Base-by-base conservation (phyloP, 2,113 vertebrate species). In the Alectura lathami region DNA sequence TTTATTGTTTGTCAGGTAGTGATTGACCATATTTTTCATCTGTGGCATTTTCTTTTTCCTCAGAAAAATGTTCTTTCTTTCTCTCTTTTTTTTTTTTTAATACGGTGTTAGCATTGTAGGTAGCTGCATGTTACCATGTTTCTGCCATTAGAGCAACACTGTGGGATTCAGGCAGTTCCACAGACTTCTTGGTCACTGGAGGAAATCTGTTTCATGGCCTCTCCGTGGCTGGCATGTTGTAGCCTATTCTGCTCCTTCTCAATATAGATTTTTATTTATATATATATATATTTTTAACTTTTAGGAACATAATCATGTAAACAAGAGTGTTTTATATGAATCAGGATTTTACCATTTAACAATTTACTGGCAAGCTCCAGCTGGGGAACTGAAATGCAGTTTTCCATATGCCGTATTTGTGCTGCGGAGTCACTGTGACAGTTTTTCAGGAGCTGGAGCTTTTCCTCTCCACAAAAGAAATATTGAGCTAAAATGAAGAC, bases 401-500 rank as follows among this genome's bases (percentile, higher is more conserved):
- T 91, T 96, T 94, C 68, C 54, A 63, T 75, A 38, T 59, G 83
- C 83, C 1, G 15, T 84, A 38, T n/a, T 30, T 36, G 13, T 27
- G 75, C 47, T 93, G 60, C 84, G 89, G 43, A 88, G 45, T 67
- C 66, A 42, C 43, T 80, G 83, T 94, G 81, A 68, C 47, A 94
- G 78, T 83, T 76, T 15, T 86, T 88, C 60, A 73, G 74, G 91
- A 95, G 66, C 53, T 90, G 81, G 51, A 89, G 85, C 23, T 88
- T 79, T 75, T 75, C 48, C 82, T 76, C 53, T 91, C 63, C 57
- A 67, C 62, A 64, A 43, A 84, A 93, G 87, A 94, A 96, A 96
- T 86, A 93, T 13, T 94, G 94, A 97, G 84, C 75, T 94, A 73
- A 91, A 95, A 91, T 79, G 86, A 82, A 91, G 92, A 81, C 91